Base-by-base conservation (phyloP, 1,140 invertebrate species). In the Papilio polyxenes region DNA sequence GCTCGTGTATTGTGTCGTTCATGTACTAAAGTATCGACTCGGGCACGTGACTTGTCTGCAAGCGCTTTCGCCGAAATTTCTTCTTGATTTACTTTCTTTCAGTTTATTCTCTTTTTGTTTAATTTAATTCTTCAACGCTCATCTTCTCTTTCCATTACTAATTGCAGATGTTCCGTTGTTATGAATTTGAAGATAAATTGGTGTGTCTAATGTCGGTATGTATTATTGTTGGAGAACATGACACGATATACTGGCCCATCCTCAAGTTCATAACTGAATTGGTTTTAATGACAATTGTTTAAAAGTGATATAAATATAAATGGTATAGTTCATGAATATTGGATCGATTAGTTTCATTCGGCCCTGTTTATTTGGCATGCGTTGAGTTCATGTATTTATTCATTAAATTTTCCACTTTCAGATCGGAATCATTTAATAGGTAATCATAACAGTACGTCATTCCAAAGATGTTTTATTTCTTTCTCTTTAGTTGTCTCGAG, bases 401-500 rank as follows among this genome's bases (percentile, higher is more conserved):
- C 94, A 86, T 87, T 87, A 84, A 72, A 90, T 92, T 93, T 93
- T 94, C 91, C 89, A 93, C 91, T 95, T 95, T 94, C 93, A 95
- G 93, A 95, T 95, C 94, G 94, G 94, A 94, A 95, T 94, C 95
- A 95, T 95, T 92, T 94, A 92, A 91, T 95, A 94, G 93, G 94
- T 95, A 95, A 95, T 92, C 90, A 92, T 91, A 89, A 86, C 87
- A 89, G 89, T 89, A 87, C 89, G 88, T 86, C 88, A 90, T 87
- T 86, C 88, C 83, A 89, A 83, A 82, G 84, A 87, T 87, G 89
- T 88, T 91, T 89, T 89, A 83, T 83, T 89, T 87, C 23, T 72
- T 37, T 89, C 86, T 65, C 59, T 69, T 69, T 94, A 92, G 91
- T 86, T 89, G 90, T 92, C 87, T 87, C 93, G 92, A 81, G 89